Base-by-base conservation (phyloP, 2,797 vertebrate species). In the Thaleichthys pacificus region DNA sequence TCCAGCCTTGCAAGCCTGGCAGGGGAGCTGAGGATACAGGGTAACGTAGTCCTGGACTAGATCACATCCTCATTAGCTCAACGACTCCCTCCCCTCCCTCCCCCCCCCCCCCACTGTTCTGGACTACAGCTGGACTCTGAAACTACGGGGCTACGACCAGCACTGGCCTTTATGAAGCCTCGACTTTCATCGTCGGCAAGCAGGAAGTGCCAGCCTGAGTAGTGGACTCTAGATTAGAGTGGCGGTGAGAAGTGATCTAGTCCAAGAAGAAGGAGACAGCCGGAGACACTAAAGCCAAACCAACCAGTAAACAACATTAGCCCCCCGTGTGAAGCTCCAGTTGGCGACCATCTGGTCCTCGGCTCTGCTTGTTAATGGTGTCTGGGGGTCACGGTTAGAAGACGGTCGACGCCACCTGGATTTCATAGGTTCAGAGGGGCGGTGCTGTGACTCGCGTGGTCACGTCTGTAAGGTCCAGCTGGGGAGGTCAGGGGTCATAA, bases 21-120 rank as follows among this genome's bases (percentile, higher is more conserved):
- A 2, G 42, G 42, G 66, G 74, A 83, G 77, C 70, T 80, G 81
- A 85, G 78, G 73, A 76, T 75, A 70, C 84, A 85, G 87, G 72
- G 82, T 77, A 80, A 77, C 82, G 83, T 61, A 2, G 83, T 71
- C 68, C 78, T 78, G 75, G 66, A 82, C 72, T 77, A 81, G 77
- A 84, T 82, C 77, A 83, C 76, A 72, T 32, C 8, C 63, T 21
- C 32, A 26, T 24, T 61, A 61, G 2, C 32, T 2, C 32, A 42
- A 24, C 11, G 21, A 24, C 62, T 65, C 17, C 30, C 26, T 7
- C 60, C 3, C 17, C n/a, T n/a, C n/a, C n/a, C n/a, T n/a, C n/a
- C n/a, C n/a, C n/a, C n/a, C n/a, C n/a, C n/a, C n/a, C n/a, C n/a
- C n/a, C n/a, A 61, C 17, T 60, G 57, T 60, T 60, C n/a, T 21